phyloP scores from a whole-genome alignment of 2,888 invertebrate species.

The Leptodirus hochenwartii region DNA sequence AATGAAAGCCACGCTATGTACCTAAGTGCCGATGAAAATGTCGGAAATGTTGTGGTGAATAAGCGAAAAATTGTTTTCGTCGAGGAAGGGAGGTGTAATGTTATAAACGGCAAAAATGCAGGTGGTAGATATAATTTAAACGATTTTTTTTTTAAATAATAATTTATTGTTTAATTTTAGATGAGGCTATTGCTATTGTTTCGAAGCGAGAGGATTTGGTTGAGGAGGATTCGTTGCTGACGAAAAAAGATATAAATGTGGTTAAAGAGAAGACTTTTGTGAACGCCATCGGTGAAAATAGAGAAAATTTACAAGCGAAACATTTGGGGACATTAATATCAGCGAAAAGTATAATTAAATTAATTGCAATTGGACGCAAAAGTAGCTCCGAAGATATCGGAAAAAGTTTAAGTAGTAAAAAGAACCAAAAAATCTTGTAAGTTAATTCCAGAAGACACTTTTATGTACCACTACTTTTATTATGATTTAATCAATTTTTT shows the following conservation, averaged over 20 bases:
- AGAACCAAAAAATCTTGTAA: constrained; percentile 36
- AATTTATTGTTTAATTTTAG: too few relatives aligned
- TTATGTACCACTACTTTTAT: constrained; percentile 2
- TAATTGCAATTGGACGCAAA: constrained; percentile 40
- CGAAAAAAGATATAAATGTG: constrained; percentile 5
- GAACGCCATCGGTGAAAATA: constrained; percentile 32
- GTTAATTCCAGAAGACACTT: constrained; percentile 12
- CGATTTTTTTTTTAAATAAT: too few relatives aligned
- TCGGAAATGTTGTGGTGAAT: constrained; percentile 29
- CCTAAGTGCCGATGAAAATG: constrained; percentile 29
- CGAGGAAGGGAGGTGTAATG: constrained; percentile 12
- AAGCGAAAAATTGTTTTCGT: constrained; percentile 25
- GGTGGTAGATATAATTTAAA: constrained; percentile 22
- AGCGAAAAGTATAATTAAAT: constrained; percentile 42
- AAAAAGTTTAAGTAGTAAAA: constrained; percentile 35
- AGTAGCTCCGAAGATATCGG: constrained; percentile 38
- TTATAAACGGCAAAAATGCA: constrained; percentile 13
- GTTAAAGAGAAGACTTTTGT: constrained; percentile 16
- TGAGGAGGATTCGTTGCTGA: constrained; percentile 3
- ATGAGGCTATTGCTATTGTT: too few relatives aligned
- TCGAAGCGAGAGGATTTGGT: too few relatives aligned
- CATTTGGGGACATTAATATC: constrained; percentile 43
- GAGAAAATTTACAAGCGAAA: constrained; percentile 32
- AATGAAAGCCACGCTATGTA: constrained; percentile 30
- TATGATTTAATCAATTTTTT: neutral